Percentiles rank a stretch among this genome's conserved stretches.
Evolutionary conservation across 2,888 invertebrate species (phyloP).

Genomic region (Parelbella ahira): DNA sequence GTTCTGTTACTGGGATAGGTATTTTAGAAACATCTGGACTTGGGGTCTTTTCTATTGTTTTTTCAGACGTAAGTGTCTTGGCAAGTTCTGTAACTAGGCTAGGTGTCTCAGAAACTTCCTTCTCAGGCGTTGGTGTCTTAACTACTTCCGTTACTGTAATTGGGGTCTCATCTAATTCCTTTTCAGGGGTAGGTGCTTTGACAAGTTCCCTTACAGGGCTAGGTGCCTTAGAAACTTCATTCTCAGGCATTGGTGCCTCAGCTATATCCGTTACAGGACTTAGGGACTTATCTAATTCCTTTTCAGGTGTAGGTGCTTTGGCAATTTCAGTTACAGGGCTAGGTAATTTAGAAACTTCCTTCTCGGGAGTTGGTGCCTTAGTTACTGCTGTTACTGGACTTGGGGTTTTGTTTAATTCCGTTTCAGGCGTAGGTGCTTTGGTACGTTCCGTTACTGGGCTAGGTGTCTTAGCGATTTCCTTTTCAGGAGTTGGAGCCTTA

Average conservation of each 20-base stretch:
- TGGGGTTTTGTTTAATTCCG: too few relatives aligned
- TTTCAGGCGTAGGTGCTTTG: conserved; percentile 2
- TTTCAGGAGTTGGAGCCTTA: neutral
- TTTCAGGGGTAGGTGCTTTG: too few relatives aligned
- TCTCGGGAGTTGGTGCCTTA: neutral
- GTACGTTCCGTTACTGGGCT: neutral
- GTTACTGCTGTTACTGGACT: conserved; percentile 1
- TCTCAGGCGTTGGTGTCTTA: neutral
- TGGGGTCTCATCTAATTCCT: neutral
- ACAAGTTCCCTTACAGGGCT: too few relatives aligned
- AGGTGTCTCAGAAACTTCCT: neutral
- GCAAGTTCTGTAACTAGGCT: neutral
- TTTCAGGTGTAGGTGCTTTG: neutral
- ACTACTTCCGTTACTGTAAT: neutral
- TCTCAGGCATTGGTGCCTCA: neutral
- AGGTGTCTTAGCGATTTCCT: neutral
- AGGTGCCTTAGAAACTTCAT: too few relatives aligned
- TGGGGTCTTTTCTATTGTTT: too few relatives aligned
- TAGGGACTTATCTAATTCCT: neutral
- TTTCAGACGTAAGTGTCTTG: neutral
- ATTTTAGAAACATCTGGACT: too few relatives aligned
- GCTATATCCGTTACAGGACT: neutral
- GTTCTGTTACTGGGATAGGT: too few relatives aligned
- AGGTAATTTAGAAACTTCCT: conserved; percentile 6
- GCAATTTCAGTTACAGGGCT: neutral